Conservation (phyloP, 2,113 vertebrate species). For the Nanorana parkeri region DNA sequence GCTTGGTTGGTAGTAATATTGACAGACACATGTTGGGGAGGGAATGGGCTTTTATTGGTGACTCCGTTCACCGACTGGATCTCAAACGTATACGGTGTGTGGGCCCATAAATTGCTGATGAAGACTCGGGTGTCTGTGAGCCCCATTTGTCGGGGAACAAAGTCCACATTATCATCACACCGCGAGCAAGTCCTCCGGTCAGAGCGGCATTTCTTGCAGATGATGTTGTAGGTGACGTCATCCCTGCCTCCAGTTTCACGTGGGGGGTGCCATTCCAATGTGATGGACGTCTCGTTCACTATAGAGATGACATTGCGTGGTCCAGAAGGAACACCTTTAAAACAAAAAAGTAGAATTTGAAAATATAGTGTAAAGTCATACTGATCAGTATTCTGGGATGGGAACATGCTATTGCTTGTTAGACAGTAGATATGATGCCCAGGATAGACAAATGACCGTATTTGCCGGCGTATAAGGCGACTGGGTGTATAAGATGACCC, state of each 20-base stretch:
- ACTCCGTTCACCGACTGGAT: constrained; percentile 96
- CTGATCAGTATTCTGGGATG: too few relatives aligned
- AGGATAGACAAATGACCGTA: too few relatives aligned
- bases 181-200: constrained; percentile 91
- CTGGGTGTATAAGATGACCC: too few relatives aligned
- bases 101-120: constrained; percentile 95
- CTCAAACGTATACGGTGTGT: constrained; percentile 95
- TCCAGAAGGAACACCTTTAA: constrained; percentile 89
- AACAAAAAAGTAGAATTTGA: too few relatives aligned
- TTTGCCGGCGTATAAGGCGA: too few relatives aligned
- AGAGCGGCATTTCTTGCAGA: constrained; percentile 92
- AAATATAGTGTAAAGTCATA: too few relatives aligned
- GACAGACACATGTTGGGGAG: constrained; percentile 90
- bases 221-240: constrained; percentile 95
- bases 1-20: constrained; percentile 99
- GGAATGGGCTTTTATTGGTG: constrained; percentile 94
- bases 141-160: constrained; percentile 90
- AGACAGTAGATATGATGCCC: too few relatives aligned
- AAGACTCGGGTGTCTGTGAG: constrained; percentile 90
- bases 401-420: too few relatives aligned
- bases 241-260: constrained; percentile 89
- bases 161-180: constrained; percentile 96
- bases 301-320: constrained; percentile 96
- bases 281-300: constrained; percentile 95
- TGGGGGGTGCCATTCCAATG: constrained; percentile 94